A percentile compares a stretch with the other conserved stretches of the same genome.
Conservation (phyloP, 1,140 invertebrate genomes). For the Zelostemma sp. region DNA sequence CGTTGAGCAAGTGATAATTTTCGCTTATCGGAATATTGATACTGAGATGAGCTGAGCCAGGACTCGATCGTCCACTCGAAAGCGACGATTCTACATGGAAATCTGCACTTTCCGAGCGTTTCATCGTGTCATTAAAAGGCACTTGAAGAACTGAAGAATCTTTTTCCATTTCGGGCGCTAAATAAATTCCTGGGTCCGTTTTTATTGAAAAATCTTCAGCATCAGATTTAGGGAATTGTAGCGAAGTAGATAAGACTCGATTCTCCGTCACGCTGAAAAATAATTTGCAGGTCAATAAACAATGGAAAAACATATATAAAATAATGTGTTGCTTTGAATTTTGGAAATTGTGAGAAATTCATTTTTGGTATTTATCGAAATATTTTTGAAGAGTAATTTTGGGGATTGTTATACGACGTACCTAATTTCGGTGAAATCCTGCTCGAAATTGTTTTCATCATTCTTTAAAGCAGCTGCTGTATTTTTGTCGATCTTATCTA, state of each 20-base stretch:
- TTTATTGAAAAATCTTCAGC: background rate
- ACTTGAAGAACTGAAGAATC: constrained; percentile 4
- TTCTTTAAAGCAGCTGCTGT: constrained; percentile 80
- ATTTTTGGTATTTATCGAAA: background rate
- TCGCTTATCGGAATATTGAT: constrained; percentile 28
- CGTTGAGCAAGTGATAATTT: constrained; percentile 2
- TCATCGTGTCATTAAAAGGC: constrained; percentile 4
- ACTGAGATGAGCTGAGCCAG: constrained; percentile 43
- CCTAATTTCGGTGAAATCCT: no score
- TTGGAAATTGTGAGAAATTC: background rate
- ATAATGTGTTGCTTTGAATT: no score
- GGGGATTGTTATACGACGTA: no score
- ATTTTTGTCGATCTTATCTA: constrained; percentile 88
- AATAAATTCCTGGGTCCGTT: background rate
- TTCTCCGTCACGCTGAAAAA: no score
- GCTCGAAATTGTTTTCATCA: constrained; percentile 58
- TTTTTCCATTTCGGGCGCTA: background rate
- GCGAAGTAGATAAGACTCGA: background rate
- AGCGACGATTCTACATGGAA: constrained; percentile 53
- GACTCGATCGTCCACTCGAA: constrained; percentile 50
- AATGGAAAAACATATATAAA: no score
- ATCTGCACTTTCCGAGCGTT: constrained; percentile 52
- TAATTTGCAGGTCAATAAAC: no score
- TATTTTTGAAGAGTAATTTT: no score
- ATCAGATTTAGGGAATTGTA: background rate